phyloP scores from a whole-genome alignment of 2,113 vertebrate genomes.

The Caracal caracal region DNA sequence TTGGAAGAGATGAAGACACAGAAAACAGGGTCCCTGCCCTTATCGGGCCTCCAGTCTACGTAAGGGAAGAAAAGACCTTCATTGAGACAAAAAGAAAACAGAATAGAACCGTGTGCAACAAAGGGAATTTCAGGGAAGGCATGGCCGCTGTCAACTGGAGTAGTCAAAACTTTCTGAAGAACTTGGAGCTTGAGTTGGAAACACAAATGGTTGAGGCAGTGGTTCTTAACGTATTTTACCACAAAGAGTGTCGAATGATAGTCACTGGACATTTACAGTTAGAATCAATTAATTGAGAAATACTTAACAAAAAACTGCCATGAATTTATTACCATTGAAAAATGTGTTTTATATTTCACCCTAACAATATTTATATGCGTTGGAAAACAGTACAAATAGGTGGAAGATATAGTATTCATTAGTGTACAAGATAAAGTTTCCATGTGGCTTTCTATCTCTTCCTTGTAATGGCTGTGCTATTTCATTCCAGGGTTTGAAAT shows the following conservation, averaged over 20 bases:
- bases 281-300: neutral
- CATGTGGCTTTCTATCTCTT: neutral
- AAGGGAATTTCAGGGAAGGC: neutral
- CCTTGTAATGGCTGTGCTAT: neutral
- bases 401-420: neutral
- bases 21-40: neutral
- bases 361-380: neutral
- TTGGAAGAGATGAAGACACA: neutral
- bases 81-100: neutral
- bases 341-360: neutral
- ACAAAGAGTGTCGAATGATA: neutral
- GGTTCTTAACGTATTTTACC: neutral
- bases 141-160: neutral
- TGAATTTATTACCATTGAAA: constrained; percentile 11
- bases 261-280: neutral
- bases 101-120: neutral
- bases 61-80: neutral
- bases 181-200: neutral
- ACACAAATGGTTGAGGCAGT: neutral
- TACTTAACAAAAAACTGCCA: neutral
- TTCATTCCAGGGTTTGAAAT: neutral
- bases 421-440: neutral
- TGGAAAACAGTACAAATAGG: neutral
- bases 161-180: neutral
- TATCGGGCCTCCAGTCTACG: neutral